These are phyloP conservation scores for Zophobas morio DNA, from an alignment of 1,140 invertebrate genomes.

Conservation along the genomic window DNA sequence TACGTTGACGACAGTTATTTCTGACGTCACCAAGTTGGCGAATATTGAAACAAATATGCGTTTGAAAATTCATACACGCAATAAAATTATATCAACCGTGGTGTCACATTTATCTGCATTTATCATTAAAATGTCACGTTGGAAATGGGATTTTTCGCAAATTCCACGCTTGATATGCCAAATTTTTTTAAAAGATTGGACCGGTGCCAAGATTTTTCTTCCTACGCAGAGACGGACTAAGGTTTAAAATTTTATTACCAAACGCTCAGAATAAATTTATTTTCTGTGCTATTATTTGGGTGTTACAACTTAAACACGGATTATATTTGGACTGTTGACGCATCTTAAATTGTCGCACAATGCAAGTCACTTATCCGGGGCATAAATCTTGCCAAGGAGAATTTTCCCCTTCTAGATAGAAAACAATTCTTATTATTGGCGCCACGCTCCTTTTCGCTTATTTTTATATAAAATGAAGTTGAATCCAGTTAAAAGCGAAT, in stretches of 20 bases:
- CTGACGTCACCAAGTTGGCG: background rate
- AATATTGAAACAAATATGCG: conserved; percentile 25
- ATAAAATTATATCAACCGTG: background rate
- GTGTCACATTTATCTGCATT: conserved; percentile 23
- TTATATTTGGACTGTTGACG: conserved; percentile 9
- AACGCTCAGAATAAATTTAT: conserved; percentile 33
- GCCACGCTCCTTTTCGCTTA: background rate
- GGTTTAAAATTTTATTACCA: conserved; percentile 43
- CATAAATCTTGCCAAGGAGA: background rate
- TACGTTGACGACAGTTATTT: conserved; percentile 1
- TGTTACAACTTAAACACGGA: background rate
- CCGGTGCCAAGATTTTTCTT: conserved; percentile 24
- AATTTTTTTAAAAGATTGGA: conserved; percentile 44
- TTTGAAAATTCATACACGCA: conserved; percentile 2
- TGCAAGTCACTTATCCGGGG: conserved; percentile 2
- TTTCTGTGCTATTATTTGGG: conserved; percentile 16
- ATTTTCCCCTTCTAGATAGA: background rate
- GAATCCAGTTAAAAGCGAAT: conserved; percentile 15
- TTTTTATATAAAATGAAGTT: conserved; percentile 10
- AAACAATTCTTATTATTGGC: background rate
- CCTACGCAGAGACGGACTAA: conserved; percentile 38
- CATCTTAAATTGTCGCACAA: conserved; percentile 16
- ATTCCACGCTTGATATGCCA: conserved; percentile 16
- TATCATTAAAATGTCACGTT: conserved; percentile 31
- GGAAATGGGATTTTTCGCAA: conserved; percentile 35